Conservation (phyloP, 2,797 vertebrate species). For the Pristis pectinata region DNA sequence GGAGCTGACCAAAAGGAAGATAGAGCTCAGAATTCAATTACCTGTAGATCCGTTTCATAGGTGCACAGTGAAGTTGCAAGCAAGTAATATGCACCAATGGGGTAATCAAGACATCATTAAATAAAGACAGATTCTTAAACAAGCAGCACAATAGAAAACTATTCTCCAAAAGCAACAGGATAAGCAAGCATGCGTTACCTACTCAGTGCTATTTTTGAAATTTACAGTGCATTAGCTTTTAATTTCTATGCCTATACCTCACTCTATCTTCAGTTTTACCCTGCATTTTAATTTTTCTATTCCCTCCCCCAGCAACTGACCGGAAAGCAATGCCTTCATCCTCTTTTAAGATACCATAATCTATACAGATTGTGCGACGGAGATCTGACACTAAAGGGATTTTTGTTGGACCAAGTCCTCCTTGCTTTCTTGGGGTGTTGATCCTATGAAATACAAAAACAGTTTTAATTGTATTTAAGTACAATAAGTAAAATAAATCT, state of each 20-base stretch:
- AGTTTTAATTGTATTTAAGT: background rate
- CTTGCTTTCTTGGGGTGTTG: constrained; percentile 85
- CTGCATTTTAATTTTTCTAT: background rate
- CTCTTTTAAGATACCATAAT: constrained; percentile 88
- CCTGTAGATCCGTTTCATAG: too few relatives aligned
- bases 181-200: too few relatives aligned
- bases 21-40: too few relatives aligned
- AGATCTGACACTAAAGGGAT: constrained; percentile 85
- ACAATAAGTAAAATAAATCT: background rate
- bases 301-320: constrained; percentile 51
- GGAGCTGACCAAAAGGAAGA: too few relatives aligned
- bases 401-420: constrained; percentile 85
- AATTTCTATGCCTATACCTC: background rate
- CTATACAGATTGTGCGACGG: constrained; percentile 70
- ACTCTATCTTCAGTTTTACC: background rate
- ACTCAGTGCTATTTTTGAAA: too few relatives aligned
- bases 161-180: too few relatives aligned
- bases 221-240: background rate
- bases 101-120: too few relatives aligned
- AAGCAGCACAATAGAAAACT: too few relatives aligned
- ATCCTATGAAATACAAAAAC: constrained; percentile 60
- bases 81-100: too few relatives aligned
- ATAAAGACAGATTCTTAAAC: too few relatives aligned
- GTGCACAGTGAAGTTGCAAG: too few relatives aligned
- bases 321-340: constrained; percentile 93